Evolutionary conservation across 2,113 vertebrate genomes (phyloP).

Genomic region (Crotalus helleri): DNA sequence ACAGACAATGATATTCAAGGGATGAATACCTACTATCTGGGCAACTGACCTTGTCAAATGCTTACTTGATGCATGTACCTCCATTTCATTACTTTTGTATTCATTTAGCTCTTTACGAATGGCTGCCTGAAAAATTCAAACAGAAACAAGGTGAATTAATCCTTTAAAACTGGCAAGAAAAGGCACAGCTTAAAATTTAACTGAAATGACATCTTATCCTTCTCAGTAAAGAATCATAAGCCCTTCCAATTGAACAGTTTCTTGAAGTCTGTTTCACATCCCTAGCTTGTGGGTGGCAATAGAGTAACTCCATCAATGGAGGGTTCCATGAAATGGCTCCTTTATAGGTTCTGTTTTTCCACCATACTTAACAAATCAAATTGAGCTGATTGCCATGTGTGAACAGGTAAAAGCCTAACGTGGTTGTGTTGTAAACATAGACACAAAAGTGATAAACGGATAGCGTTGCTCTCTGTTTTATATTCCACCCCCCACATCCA

Average conservation of each 20-base stretch:
- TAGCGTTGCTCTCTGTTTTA: no score
- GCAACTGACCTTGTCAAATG: constrained; percentile 90
- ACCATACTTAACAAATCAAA: not conserved
- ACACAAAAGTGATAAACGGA: no score
- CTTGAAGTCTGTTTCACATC: not conserved
- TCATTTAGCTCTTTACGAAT: constrained; percentile 98
- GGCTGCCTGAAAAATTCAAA: constrained; percentile 80
- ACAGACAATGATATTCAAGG: not conserved
- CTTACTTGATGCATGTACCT: constrained; percentile 96
- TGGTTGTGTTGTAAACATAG: not conserved
- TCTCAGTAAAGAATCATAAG: not conserved
- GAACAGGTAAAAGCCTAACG: not conserved
- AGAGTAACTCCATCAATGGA: not conserved
- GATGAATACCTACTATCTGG: not conserved
- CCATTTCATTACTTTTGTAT: constrained; percentile 98
- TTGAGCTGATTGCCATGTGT: not conserved
- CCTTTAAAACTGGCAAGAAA: not conserved
- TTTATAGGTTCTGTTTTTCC: not conserved
- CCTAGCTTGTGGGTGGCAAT: not conserved
- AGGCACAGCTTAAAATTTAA: not conserved
- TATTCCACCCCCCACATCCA: no score
- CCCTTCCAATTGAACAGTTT: not conserved
- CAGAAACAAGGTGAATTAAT: not conserved
- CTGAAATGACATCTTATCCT: not conserved
- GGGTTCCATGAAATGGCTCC: not conserved